These are phyloP conservation scores for Spodoptera picta DNA, from an alignment of 2,888 invertebrate species.

Conservation along the genomic window DNA sequence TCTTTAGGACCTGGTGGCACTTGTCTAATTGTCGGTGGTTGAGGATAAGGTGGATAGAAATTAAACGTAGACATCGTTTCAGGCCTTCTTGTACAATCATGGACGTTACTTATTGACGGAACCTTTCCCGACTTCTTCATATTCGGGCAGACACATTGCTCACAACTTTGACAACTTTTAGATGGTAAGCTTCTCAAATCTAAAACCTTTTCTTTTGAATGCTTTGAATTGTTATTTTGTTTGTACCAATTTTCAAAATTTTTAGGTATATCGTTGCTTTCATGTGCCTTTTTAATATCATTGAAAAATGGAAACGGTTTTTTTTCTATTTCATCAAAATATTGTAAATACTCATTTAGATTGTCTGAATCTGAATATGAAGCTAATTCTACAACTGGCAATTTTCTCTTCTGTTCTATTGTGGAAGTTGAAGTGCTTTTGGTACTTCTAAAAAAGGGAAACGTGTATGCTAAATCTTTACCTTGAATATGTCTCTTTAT, in stretches of 20 bases:
- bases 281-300: constrained; percentile 18
- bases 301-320: constrained; percentile 15
- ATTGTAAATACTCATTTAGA: constrained; percentile 28
- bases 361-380: constrained; percentile 48
- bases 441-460: constrained; percentile 56
- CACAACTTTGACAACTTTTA: constrained; percentile 3
- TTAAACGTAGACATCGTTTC: constrained; percentile 29
- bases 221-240: constrained; percentile 42
- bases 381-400: constrained; percentile 68
- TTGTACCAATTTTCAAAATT: constrained; percentile 11
- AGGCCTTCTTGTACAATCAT: constrained; percentile 31
- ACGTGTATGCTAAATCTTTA: constrained; percentile 58
- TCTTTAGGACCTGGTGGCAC: neutral
- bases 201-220: constrained; percentile 65
- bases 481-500: constrained; percentile 71
- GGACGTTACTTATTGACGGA: neutral
- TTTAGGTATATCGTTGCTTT: constrained; percentile 7
- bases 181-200: constrained; percentile 72
- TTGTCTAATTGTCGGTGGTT: constrained; percentile 4
- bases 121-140: constrained; percentile 8
- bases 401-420: constrained; percentile 71
- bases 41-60: constrained; percentile 32
- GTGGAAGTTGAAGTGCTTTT: constrained; percentile 67
- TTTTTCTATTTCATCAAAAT: constrained; percentile 38
- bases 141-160: constrained; percentile 20